A percentile compares a stretch with the other conserved stretches of the same genome.
phyloP scores from a whole-genome alignment of 2,113 vertebrate genomes.

The Peromyscus polionotus region DNA sequence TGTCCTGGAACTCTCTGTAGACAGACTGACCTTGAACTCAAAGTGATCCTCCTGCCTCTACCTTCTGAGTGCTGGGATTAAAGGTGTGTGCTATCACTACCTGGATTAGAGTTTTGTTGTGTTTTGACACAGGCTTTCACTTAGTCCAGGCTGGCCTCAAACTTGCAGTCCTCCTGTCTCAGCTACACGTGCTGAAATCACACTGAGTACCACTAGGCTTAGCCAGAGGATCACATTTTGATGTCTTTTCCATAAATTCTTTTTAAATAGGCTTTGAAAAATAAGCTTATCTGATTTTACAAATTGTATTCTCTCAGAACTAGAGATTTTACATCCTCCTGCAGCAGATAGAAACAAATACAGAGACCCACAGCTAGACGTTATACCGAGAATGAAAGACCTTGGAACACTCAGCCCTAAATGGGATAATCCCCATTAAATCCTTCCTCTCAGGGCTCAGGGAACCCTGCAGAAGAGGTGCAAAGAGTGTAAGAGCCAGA shows the following conservation, averaged over 20 bases:
- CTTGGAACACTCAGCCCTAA: neutral
- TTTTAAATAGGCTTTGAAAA: slow-evolving; percentile 30
- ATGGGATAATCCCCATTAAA: neutral
- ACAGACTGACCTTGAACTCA: too few species aligned
- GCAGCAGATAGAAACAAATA: neutral
- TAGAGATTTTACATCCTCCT: neutral
- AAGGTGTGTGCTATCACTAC: too few species aligned
- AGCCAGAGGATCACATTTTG: slow-evolving; percentile 4
- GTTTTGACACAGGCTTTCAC: neutral
- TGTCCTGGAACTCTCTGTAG: too few species aligned
- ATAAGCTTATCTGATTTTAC: neutral
- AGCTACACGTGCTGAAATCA: neutral
- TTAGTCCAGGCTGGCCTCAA: neutral
- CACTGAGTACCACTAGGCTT: neutral
- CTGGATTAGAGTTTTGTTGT: too few species aligned
- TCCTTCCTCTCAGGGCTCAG: neutral
- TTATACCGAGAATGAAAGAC: neutral
- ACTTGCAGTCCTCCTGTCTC: neutral
- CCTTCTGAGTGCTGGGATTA: too few species aligned
- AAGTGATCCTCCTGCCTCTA: too few species aligned
- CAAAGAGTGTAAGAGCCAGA: neutral
- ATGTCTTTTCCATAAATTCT: neutral
- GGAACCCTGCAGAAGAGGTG: neutral
- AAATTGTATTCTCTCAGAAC: slow-evolving; percentile 13
- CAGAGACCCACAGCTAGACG: neutral